Evolutionary conservation across 2,888 invertebrate species (phyloP), one percentile per base, ranked within the genome.

Genomic region (Diadegma fenestrale): DNA sequence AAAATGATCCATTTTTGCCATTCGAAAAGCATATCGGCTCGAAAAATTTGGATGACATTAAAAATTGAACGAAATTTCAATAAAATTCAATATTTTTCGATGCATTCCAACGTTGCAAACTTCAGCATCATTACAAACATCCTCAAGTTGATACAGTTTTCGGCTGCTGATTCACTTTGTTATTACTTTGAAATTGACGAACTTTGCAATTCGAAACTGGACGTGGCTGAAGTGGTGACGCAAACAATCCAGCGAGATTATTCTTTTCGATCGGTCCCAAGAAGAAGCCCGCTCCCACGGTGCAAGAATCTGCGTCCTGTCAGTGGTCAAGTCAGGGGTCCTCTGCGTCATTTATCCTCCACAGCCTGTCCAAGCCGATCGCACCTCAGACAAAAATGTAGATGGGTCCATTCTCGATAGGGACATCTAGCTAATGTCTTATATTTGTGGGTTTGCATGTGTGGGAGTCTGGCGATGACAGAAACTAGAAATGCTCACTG

Each of bases 221-320:
- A 19, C 33, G 2, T 72, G 22, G 69, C 17, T 41, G 58, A 10
- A 30, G n/a, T 45, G 61, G 26, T 33, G 78, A 79, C 17, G 48
- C 45, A 22, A 69, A 10, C 30, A 30, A 43, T 58, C 12, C 68
- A 45, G 69, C 51, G 41, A 51, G 41, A 64, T 66, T 19, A 17
- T 58, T 51, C 33, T 26, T 64, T 48, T 30, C 30, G n/a, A 17
- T 48, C 61, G 19, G 48, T 43, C 89, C 88, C 89, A 90, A 90
- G 90, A 90, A 90, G 90, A 88, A 89, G 85, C 84, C 91, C 91
- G 92, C 91, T 93, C 92, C 92, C 91, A 93, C 91, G 92, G 90
- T 89, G 89, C 61, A 88, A 91, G 92, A 93, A 93, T 92, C 92
- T 92, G 93, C 92, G 92, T 93, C 91, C 92, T 93, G 93, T 93